Evolutionary conservation across 2,113 vertebrate genomes (phyloP).

Genomic region (Pteropus alecto): DNA sequence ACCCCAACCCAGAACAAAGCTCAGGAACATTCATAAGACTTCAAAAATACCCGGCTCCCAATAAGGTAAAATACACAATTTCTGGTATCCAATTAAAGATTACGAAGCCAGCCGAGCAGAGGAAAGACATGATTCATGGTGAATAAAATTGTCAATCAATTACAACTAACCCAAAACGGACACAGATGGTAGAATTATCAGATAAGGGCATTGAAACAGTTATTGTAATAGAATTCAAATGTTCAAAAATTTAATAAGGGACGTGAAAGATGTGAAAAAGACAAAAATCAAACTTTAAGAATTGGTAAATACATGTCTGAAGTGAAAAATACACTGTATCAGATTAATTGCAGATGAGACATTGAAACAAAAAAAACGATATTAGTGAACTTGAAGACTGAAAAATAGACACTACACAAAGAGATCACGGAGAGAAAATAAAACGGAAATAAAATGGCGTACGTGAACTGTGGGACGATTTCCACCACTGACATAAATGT

Average conservation of each 20-base stretch:
- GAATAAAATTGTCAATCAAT: not conserved
- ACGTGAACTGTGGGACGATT: not conserved
- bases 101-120: not conserved
- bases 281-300: no score
- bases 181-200: not conserved
- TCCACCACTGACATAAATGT: rapidly evolving
- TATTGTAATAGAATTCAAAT: not conserved
- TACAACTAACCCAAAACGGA: not conserved
- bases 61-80: not conserved
- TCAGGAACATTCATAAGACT: not conserved
- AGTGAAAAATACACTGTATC: not conserved
- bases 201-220: not conserved
- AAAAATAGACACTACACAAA: not conserved
- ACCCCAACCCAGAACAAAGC: not conserved
- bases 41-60: not conserved
- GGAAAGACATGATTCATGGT: not conserved
- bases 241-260: no score
- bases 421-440: not conserved
- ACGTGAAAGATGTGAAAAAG: not conserved
- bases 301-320: not conserved
- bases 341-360: not conserved
- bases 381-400: not conserved
- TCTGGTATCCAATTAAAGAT: no score
- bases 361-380: not conserved
- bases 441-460: not conserved